Evolutionary conservation across 2,888 invertebrate species (phyloP), one percentile per base, ranked within the genome.

Genomic region (Hartigia nigra): DNA sequence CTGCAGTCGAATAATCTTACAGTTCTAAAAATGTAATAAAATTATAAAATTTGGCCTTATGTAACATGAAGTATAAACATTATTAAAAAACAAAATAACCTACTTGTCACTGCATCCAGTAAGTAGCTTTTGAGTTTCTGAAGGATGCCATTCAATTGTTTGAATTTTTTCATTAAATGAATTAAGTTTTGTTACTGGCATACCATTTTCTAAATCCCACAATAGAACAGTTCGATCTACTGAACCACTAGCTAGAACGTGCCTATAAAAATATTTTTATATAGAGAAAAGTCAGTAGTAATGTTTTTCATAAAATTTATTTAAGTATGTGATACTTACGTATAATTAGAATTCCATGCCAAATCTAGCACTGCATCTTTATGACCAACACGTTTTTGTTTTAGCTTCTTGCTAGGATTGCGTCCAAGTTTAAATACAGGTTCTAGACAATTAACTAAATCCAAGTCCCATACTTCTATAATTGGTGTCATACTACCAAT

Each of bases 381-480:
- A 90, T 99, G 99, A 0, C 98, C 98, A 70, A 93, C 90, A 31
- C 94, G 92, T 86, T 94, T 94, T 69, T 94, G 94, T 83, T 95
- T 95, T 86, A 95, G 96, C 91, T 95, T 96, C 87, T 95, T 96
- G 88, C 93, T 96, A 3, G 94, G 94, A 86, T 95, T 95, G 82
- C 93, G 93, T 11, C 97, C 96, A 36, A 99, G 93, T 85, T 95
- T 95, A 89, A 96, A 96, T 0, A 96, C 96, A 0, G 99, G 98
- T 88, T 98, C 98, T 70, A 98, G 92, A 79, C 96, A 95, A 90
- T 99, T 97, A 83, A 98, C 95, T 80, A 99, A 94, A 92, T 99
- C 99, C 74, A 99, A 92, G 92, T 99, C 98, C 98, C 99, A 99
- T n/a, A 99, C 95, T 86, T 98, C 96, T 79, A 99, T 98, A 72